These are phyloP conservation scores for Neomonachus schauinslandi DNA, from an alignment of 2,113 vertebrate genomes.

Conservation along the genomic window DNA sequence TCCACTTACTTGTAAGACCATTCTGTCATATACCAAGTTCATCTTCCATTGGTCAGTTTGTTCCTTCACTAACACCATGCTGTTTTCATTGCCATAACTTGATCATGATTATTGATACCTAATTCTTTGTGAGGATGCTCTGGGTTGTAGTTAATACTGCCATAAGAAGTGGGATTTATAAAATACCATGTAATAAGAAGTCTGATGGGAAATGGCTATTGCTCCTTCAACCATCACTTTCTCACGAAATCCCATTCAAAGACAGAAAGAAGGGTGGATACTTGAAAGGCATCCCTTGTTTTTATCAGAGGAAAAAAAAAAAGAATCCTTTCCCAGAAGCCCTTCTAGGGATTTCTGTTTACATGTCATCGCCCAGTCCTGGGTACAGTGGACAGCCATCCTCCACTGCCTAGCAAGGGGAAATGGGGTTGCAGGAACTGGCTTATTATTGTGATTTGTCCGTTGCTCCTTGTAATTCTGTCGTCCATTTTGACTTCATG, in stretches of 20 bases:
- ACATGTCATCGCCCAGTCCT: not conserved
- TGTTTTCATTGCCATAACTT: not conserved
- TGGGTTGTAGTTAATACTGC: not conserved
- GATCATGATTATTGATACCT: not conserved
- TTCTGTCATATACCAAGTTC: not conserved
- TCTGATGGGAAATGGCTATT: not conserved
- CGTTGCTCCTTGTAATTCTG: not conserved
- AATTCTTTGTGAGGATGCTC: not conserved
- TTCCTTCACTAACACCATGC: not conserved
- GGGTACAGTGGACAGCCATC: not conserved
- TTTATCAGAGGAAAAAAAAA: not conserved
- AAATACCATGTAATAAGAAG: not conserved
- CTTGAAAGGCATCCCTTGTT: not conserved
- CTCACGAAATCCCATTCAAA: not conserved
- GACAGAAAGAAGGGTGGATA: not conserved
- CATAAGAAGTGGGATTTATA: not conserved
- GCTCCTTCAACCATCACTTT: not conserved
- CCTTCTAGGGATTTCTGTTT: not conserved
- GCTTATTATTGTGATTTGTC: not conserved
- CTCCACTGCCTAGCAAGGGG: not conserved
- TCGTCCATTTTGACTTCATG: not conserved
- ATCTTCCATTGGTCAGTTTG: not conserved
- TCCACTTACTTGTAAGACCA: not conserved
- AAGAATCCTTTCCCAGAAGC: not conserved
- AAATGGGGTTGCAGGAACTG: not conserved